Conservation (phyloP, 2,888 invertebrate species). For the Teinopalpus imperialis region DNA sequence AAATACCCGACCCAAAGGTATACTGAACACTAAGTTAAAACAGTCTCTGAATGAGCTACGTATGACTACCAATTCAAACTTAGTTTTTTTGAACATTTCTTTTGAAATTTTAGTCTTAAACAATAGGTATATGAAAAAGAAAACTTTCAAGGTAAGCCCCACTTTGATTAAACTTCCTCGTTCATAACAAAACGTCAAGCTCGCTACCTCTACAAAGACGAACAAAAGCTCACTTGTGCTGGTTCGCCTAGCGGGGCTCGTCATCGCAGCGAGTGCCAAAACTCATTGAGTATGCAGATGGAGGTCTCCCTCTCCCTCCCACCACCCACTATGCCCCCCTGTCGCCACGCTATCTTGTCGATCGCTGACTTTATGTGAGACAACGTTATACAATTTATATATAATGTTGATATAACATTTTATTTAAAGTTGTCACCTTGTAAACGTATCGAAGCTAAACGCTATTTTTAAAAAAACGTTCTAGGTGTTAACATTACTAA, state of each 20-base stretch:
- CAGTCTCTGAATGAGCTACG: no score
- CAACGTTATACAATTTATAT: slow-evolving; percentile 4
- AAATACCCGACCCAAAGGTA: no score
- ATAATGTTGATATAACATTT: no score
- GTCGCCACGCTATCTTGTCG: slow-evolving; percentile 2
- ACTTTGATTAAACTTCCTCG: slow-evolving; percentile 16
- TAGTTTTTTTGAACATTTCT: neutral
- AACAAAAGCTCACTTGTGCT: slow-evolving; percentile 16
- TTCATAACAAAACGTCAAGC: slow-evolving; percentile 1
- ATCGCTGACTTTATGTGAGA: slow-evolving; percentile 12
- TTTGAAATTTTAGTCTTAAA: slow-evolving; percentile 5
- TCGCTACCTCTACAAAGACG: slow-evolving; percentile 2
- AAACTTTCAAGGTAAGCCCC: slow-evolving; percentile 16
- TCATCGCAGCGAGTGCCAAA: slow-evolving; percentile 5
- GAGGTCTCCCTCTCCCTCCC: neutral
- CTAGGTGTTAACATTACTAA: no score
- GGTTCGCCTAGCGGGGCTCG: neutral
- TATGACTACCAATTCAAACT: neutral
- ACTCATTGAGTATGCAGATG: slow-evolving; percentile 26
- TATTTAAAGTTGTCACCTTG: no score
- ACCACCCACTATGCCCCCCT: neutral
- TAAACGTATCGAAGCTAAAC: no score
- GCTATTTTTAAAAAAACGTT: no score
- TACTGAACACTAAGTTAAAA: no score
- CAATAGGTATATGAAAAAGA: slow-evolving; percentile 13